A percentile compares a stretch with the other conserved stretches of the same genome.
phyloP scores from a whole-genome alignment of 2,113 vertebrate genomes.

The Pithys albifrons region DNA sequence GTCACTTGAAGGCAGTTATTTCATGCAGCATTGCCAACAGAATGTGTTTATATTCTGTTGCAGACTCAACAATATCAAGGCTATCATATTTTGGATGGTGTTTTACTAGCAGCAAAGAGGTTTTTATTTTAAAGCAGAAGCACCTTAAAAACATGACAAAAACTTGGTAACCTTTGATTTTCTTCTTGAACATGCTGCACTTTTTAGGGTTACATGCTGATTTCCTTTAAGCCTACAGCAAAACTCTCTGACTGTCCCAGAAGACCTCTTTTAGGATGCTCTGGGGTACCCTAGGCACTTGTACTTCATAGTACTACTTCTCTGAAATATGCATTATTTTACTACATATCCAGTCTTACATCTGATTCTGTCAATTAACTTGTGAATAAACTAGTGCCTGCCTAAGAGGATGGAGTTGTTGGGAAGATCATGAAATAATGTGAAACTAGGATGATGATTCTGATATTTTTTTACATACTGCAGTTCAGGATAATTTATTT shows the following conservation, averaged over 20 bases:
- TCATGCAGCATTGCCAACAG: constrained; percentile 33
- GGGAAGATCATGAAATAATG: background rate
- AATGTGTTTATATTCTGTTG: constrained; percentile 58
- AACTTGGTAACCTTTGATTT: background rate
- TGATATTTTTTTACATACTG: background rate
- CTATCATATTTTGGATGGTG: constrained; percentile 59
- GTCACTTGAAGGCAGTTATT: constrained; percentile 57
- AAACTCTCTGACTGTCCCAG: background rate
- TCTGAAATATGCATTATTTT: background rate
- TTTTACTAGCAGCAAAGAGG: constrained; percentile 33
- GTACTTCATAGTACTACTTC: background rate
- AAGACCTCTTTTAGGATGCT: background rate
- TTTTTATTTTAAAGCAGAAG: constrained; percentile 6
- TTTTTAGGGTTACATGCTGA: background rate
- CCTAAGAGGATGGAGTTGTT: background rate
- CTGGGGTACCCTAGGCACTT: background rate
- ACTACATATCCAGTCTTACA: background rate
- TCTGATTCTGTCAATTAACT: background rate
- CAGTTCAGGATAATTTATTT: background rate
- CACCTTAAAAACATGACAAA: background rate
- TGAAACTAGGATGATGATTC: background rate
- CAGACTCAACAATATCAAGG: constrained; percentile 68
- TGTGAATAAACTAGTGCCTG: background rate
- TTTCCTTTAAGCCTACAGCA: background rate
- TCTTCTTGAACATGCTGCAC: background rate